Evolutionary conservation across 2,797 vertebrate species (phyloP).

Genomic region (Sus cebifrons): DNA sequence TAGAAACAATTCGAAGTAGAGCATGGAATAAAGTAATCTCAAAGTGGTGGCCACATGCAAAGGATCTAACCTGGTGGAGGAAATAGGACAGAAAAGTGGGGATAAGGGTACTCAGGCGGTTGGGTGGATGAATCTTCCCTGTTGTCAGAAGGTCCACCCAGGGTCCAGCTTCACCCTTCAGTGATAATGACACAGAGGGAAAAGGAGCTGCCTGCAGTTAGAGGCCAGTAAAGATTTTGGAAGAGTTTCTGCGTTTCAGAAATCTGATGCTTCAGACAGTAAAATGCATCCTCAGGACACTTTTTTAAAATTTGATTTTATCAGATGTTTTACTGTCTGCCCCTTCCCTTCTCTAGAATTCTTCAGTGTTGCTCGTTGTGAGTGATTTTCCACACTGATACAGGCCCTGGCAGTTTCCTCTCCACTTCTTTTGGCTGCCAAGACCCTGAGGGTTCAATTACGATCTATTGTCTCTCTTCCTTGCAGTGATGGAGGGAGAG

Average conservation of each 20-base stretch:
- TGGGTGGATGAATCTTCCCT: neutral
- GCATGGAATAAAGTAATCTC: neutral
- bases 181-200: neutral
- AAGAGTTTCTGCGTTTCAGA: neutral
- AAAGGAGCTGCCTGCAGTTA: neutral
- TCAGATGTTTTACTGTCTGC: neutral
- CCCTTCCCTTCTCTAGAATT: neutral
- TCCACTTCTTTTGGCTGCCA: constrained; percentile 74
- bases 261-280: neutral
- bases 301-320: neutral
- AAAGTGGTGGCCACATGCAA: neutral
- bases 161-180: neutral
- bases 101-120: neutral
- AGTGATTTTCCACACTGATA: constrained; percentile 85
- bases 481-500: constrained; percentile 70
- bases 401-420: constrained; percentile 40
- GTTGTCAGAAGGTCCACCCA: neutral
- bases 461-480: constrained; percentile 74
- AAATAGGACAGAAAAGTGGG: neutral
- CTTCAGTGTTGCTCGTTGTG: neutral
- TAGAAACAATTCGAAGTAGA: neutral
- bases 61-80: neutral
- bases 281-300: neutral
- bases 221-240: neutral
- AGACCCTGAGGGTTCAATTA: constrained; percentile 71